Conservation (phyloP, 1,140 invertebrate genomes). For the Sminthurides bifidus region DNA sequence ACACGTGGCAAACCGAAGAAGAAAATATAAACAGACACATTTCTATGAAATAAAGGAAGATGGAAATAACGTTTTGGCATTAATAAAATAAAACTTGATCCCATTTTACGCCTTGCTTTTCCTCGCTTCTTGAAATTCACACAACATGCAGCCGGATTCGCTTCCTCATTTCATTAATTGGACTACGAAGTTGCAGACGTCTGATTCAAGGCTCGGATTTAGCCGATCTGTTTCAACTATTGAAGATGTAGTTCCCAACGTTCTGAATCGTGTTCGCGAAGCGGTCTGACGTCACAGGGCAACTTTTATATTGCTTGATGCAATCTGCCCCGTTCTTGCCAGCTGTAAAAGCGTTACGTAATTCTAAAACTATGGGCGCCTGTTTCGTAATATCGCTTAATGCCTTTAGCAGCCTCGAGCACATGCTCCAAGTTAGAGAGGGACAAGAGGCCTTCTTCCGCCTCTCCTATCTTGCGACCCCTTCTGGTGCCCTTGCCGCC, state of each 20-base stretch:
- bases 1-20: no score
- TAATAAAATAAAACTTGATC: no score
- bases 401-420: slow-evolving; percentile 12
- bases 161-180: no score
- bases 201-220: no score
- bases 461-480: neutral
- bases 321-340: slow-evolving; percentile 8
- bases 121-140: no score
- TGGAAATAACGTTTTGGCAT: no score
- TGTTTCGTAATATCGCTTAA: slow-evolving; percentile 3
- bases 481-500: neutral
- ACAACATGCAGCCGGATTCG: no score
- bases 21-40: no score
- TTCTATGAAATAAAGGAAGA: no score
- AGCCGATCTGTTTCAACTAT: no score
- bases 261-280: neutral
- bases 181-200: no score
- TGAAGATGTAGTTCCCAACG: slow-evolving; percentile 11
- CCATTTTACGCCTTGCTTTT: no score
- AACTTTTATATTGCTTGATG: slow-evolving; percentile 1
- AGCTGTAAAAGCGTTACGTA: slow-evolving; percentile 11
- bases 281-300: neutral
- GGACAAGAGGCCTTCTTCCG: neutral
- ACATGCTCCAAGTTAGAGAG: slow-evolving; percentile 18
- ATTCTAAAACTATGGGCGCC: slow-evolving; percentile 3